Evolutionary conservation across 2,888 invertebrate genomes (phyloP).

Genomic region (Synanthedon tipuliformis): DNA sequence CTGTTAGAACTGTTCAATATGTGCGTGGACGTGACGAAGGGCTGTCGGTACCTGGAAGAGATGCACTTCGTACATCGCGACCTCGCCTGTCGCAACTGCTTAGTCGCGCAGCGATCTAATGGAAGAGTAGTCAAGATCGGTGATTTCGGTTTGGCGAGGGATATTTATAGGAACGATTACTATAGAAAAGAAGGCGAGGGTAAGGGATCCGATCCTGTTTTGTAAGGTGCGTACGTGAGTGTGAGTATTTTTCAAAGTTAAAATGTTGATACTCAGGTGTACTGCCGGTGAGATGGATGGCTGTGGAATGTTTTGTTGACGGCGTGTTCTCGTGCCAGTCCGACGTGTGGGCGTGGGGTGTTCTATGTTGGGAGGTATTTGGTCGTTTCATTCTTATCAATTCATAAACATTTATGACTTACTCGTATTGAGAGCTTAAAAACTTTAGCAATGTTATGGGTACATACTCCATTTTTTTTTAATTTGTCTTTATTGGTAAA

Average conservation of each 20-base stretch:
- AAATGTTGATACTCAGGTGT: conserved; percentile 66
- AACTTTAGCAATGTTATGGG: no score
- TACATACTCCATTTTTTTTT: no score
- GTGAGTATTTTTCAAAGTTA: no score
- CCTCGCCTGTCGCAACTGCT: conserved; percentile 94
- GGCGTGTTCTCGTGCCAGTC: conserved; percentile 97
- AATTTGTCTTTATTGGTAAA: no score
- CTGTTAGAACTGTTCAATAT: conserved; percentile 89
- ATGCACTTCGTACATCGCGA: conserved; percentile 98
- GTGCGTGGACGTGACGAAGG: conserved; percentile 95
- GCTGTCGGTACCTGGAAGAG: conserved; percentile 95
- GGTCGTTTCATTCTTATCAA: no score
- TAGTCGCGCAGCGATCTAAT: conserved; percentile 81
- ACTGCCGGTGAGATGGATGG: conserved; percentile 97
- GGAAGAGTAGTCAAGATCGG: conserved; percentile 93
- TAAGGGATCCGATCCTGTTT: conserved; percentile 10
- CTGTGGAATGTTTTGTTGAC: conserved; percentile 95
- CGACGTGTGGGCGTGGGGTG: conserved; percentile 96
- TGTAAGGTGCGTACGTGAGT: background rate
- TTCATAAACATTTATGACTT: no score
- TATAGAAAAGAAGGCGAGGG: conserved; percentile 93
- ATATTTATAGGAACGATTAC: conserved; percentile 97
- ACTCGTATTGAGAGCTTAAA: no score
- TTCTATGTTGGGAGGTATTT: conserved; percentile 89
- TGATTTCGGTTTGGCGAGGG: conserved; percentile 96